Percentiles rank a stretch among this genome's conserved stretches.
Evolutionary conservation across 2,888 invertebrate species (phyloP).

Genomic region (Orthosia gracilis): DNA sequence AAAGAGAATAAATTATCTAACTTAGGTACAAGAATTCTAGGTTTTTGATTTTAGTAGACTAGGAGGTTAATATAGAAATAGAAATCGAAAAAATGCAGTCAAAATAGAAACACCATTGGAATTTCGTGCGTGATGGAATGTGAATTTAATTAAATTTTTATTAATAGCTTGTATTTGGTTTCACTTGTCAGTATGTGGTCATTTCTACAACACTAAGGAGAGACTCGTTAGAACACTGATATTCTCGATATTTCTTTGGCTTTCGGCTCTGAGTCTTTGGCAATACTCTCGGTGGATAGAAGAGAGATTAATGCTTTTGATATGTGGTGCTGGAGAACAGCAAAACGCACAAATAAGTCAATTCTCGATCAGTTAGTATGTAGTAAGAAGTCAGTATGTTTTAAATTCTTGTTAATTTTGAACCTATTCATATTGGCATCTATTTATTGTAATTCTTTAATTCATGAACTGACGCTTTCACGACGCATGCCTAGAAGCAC

Average conservation of each 20-base stretch:
- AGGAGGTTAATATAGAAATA: not conserved
- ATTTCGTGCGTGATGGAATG: slow-evolving; percentile 13
- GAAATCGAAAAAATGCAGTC: slow-evolving; percentile 8
- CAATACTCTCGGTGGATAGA: too few relatives aligned
- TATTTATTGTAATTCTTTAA: not conserved
- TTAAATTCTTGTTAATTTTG: not conserved
- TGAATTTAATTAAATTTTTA: slow-evolving; percentile 18
- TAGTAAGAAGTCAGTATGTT: not conserved
- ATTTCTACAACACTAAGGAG: too few relatives aligned
- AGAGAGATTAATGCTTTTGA: too few relatives aligned
- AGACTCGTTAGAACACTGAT: too few relatives aligned
- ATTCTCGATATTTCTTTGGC: too few relatives aligned
- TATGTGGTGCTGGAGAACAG: too few relatives aligned
- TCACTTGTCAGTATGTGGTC: not conserved
- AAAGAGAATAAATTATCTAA: not conserved
- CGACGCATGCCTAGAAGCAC: too few relatives aligned
- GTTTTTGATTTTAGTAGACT: not conserved
- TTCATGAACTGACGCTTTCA: not conserved
- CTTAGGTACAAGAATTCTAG: not conserved
- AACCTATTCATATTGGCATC: not conserved
- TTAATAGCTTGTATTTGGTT: not conserved
- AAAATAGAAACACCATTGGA: not conserved
- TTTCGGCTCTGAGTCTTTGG: too few relatives aligned
- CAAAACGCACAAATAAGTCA: too few relatives aligned
- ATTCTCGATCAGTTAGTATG: too few relatives aligned